A percentile compares a stretch with the other conserved stretches of the same genome.
phyloP scores from a whole-genome alignment of 1,140 invertebrate genomes.

The Venustaconcha ellipsiformis region DNA sequence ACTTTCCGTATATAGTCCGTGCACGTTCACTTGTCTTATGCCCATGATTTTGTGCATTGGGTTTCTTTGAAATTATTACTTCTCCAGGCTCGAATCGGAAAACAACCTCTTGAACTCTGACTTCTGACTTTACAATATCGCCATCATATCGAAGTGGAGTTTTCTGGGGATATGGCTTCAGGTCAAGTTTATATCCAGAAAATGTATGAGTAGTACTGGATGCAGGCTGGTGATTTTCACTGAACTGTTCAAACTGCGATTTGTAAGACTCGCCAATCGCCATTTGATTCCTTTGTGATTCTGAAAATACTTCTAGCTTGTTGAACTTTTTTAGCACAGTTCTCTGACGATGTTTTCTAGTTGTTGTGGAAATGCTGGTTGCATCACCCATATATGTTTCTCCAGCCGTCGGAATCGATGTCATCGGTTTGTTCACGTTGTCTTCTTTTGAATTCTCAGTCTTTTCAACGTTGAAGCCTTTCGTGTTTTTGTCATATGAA shows the following conservation, averaged over 20 bases:
- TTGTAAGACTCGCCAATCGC: not conserved
- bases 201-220: not conserved
- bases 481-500: not conserved
- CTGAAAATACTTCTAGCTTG: slow-evolving; percentile 27
- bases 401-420: slow-evolving; percentile 24
- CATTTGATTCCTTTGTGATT: slow-evolving; percentile 2
- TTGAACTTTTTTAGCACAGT: slow-evolving; percentile 23
- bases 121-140: not conserved
- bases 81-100: slow-evolving; percentile 31
- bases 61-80: slow-evolving; percentile 11
- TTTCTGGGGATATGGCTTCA: not conserved
- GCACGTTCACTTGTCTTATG: slow-evolving; percentile 18
- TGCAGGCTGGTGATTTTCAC: not conserved
- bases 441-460: not conserved
- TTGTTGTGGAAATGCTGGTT: slow-evolving; percentile 7
- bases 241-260: too few relatives aligned
- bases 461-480: not conserved
- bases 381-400: slow-evolving; percentile 15
- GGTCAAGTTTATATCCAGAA: slow-evolving; percentile 4
- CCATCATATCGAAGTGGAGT: not conserved
- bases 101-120: slow-evolving; percentile 11
- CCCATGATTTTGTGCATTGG: not conserved
- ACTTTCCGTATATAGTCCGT: slow-evolving; percentile 25
- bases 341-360: slow-evolving; percentile 7
- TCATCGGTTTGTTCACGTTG: slow-evolving; percentile 4